Conservation (phyloP, 2,888 invertebrate species). For the Lamellibrachia columna region DNA sequence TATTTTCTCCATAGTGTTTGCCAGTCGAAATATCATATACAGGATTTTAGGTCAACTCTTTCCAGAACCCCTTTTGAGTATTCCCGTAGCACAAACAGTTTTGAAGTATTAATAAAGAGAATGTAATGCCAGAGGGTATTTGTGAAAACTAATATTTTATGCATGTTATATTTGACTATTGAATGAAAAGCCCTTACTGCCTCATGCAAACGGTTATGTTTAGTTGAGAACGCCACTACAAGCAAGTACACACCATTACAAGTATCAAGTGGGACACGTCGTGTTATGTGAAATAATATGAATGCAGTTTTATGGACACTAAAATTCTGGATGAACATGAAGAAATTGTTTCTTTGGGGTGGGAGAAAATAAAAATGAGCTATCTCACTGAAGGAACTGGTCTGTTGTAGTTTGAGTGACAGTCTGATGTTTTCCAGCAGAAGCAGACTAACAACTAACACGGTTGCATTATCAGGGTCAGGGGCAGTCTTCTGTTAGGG, state of each 20-base stretch:
- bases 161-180: too few relatives aligned
- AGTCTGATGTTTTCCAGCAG: not conserved
- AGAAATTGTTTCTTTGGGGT: not conserved
- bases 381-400: not conserved
- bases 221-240: too few relatives aligned
- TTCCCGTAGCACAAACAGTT: too few relatives aligned
- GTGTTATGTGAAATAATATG: not conserved
- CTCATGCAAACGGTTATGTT: too few relatives aligned
- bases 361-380: not conserved
- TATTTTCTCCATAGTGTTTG: not conserved
- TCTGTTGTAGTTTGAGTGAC: not conserved
- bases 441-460: not conserved
- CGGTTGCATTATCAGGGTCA: not conserved
- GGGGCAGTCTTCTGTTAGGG: not conserved
- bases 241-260: too few relatives aligned
- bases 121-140: too few relatives aligned
- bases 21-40: not conserved
- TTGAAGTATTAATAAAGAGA: too few relatives aligned
- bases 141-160: too few relatives aligned
- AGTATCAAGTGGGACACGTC: not conserved
- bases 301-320: not conserved
- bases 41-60: not conserved
- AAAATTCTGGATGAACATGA: not conserved
- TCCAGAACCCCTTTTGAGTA: not conserved
- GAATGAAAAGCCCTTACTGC: too few relatives aligned